Evolutionary conservation across 2,888 invertebrate genomes (phyloP).

Genomic region (Parnassius glacialis): DNA sequence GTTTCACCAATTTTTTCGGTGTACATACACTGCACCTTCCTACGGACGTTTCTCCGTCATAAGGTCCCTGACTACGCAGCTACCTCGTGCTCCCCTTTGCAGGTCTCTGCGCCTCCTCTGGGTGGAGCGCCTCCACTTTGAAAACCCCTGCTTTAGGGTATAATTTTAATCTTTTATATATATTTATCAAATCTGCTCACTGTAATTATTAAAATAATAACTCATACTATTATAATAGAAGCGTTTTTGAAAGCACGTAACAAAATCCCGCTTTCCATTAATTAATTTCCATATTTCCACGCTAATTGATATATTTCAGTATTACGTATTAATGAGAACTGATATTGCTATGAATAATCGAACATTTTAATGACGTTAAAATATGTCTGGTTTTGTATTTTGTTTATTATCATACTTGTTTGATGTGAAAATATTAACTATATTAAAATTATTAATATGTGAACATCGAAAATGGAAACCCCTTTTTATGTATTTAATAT

Average conservation of each 20-base stretch:
- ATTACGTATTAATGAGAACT: constrained; percentile 9
- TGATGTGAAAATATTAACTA: constrained; percentile 9
- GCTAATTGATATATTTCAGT: constrained; percentile 22
- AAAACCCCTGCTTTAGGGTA: too few species aligned
- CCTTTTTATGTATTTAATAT: too few species aligned
- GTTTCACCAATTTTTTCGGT: too few species aligned
- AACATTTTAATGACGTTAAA: constrained; percentile 22
- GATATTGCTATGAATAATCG: constrained; percentile 24
- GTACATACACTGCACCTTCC: too few species aligned
- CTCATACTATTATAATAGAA: background rate
- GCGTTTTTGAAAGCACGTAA: background rate
- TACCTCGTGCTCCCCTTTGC: too few species aligned
- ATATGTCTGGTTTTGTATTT: constrained; percentile 1
- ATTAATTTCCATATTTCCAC: constrained; percentile 25
- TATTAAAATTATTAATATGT: background rate
- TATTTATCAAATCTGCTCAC: too few species aligned
- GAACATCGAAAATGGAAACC: too few species aligned
- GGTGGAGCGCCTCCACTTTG: too few species aligned
- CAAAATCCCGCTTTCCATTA: constrained; percentile 18
- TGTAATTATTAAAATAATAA: constrained; percentile 11
- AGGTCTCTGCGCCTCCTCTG: too few species aligned
- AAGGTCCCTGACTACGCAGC: too few species aligned
- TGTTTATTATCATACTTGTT: constrained; percentile 5
- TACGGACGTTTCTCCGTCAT: too few species aligned
- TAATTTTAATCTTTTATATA: too few species aligned